A percentile compares a stretch with the other conserved stretches of the same genome.
Evolutionary conservation across 2,113 vertebrate species (phyloP).

Genomic region (Corythaixoides concolor): DNA sequence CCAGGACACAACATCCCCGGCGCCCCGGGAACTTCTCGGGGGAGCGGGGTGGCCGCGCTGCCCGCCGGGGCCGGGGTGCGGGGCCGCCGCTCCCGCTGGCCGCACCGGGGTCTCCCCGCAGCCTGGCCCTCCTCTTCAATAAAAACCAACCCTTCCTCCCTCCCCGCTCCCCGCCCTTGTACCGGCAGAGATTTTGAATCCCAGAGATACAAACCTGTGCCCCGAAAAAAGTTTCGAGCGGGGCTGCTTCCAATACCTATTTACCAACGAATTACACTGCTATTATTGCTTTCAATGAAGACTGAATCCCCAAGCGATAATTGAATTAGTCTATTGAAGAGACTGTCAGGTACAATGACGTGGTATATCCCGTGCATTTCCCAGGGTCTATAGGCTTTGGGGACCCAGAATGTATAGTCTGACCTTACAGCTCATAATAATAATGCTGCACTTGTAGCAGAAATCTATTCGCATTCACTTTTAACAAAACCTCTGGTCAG

Average conservation of each 20-base stretch:
- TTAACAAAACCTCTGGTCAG: conserved; percentile 85
- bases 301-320: conserved; percentile 74
- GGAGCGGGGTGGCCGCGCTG: not conserved
- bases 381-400: conserved; percentile 84
- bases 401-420: conserved; percentile 82
- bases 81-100: not conserved
- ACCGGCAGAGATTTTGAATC: not conserved
- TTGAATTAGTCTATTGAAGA: conserved; percentile 83
- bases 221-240: conserved; percentile 10
- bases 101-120: not conserved
- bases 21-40: not conserved
- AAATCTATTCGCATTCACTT: conserved; percentile 84
- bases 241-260: conserved; percentile 45
- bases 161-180: not conserved
- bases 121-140: not conserved
- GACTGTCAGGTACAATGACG: conserved; percentile 84
- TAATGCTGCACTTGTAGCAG: conserved; percentile 80
- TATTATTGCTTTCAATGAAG: conserved; percentile 74
- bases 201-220: not conserved
- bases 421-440: conserved; percentile 85
- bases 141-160: not conserved
- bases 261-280: conserved; percentile 65
- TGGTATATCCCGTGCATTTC: conserved; percentile 78
- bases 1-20: not conserved
- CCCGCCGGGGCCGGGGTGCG: not conserved